phyloP scores from a whole-genome alignment of 2,113 vertebrate species.

The Glaucomys volans region DNA sequence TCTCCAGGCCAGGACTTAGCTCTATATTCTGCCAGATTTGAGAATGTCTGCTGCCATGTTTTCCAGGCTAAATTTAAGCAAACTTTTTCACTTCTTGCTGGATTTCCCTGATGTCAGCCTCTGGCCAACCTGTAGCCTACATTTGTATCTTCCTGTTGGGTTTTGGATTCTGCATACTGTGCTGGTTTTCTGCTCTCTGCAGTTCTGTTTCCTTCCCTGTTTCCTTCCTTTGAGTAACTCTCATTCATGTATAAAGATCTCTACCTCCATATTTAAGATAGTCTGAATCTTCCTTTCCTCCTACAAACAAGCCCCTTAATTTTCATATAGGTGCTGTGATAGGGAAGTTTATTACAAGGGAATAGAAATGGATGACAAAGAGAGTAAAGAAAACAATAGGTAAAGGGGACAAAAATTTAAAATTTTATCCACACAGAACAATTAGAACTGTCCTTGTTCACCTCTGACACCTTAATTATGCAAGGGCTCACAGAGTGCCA shows the following conservation, averaged over 20 bases:
- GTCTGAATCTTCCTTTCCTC: background rate
- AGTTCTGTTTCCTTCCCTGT: background rate
- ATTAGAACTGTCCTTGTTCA: background rate
- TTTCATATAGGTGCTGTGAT: background rate
- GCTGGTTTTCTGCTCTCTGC: background rate
- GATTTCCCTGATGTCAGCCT: background rate
- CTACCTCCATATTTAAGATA: background rate
- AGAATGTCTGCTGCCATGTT: background rate
- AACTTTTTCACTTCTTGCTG: background rate
- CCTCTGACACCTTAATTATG: background rate
- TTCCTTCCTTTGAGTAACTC: background rate
- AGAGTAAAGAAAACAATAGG: background rate
- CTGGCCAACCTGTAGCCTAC: background rate
- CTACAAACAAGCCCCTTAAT: background rate
- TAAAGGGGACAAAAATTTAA: background rate
- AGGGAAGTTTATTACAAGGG: background rate
- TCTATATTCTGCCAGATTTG: background rate
- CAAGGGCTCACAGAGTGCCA: background rate
- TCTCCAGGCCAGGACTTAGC: background rate
- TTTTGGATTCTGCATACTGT: background rate
- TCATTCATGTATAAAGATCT: background rate
- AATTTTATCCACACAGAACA: background rate
- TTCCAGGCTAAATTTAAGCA: background rate
- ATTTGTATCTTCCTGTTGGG: background rate
- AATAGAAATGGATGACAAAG: background rate